Evolutionary conservation across 37 sponge, comb jelly and placozoan genomes (phyloP).

Genomic region (Mnemiopsis leidyi): DNA sequence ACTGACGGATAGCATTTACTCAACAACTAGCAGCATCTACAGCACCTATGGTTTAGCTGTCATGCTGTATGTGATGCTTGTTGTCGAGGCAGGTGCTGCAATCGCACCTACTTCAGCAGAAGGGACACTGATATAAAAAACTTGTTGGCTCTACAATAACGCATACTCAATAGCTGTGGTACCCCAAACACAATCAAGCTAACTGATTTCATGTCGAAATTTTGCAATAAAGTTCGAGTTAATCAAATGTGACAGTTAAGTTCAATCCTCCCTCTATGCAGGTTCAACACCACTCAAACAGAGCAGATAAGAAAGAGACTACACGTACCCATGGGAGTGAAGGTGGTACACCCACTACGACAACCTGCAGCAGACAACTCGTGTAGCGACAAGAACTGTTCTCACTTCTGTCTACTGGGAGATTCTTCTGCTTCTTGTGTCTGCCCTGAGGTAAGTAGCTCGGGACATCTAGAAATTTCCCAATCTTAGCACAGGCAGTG

Average conservation of each 20-base stretch:
- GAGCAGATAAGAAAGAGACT: slow-evolving; percentile 22
- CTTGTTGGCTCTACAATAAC: too few species aligned
- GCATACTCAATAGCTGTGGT: too few species aligned
- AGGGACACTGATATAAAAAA: too few species aligned
- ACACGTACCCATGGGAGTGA: slow-evolving; percentile 46
- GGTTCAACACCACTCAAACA: slow-evolving; percentile 17
- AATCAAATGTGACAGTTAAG: not conserved
- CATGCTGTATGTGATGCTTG: not conserved
- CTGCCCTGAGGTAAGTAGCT: slow-evolving; percentile 35
- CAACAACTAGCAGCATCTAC: too few species aligned
- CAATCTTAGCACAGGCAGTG: too few species aligned
- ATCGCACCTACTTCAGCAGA: too few species aligned
- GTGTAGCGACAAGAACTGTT: not conserved
- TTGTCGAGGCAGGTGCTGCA: not conserved
- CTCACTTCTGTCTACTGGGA: slow-evolving; percentile 2
- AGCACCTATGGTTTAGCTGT: not conserved
- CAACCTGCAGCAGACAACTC: not conserved
- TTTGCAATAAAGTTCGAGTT: too few species aligned
- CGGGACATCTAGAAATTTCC: too few species aligned
- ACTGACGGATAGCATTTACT: too few species aligned
- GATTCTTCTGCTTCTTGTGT: not conserved
- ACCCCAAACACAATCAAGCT: too few species aligned
- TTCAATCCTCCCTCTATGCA: not conserved
- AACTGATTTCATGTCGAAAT: too few species aligned
- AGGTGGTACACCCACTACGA: slow-evolving; percentile 49